Percentiles rank a stretch among this genome's conserved stretches.
Evolutionary conservation across 2,797 vertebrate species (phyloP).

Genomic region (Pangasius macronema): DNA sequence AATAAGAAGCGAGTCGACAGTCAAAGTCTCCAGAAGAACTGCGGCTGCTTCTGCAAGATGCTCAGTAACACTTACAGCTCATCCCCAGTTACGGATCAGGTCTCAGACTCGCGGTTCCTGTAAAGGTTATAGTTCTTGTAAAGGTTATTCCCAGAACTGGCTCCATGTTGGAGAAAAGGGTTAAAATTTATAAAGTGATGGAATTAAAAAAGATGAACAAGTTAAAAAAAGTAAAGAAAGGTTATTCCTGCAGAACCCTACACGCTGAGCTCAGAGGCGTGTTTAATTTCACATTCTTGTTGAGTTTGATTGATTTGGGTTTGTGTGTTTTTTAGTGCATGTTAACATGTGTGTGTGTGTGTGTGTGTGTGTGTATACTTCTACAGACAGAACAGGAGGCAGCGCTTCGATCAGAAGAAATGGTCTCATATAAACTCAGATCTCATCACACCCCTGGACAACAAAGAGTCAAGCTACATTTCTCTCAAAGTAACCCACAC

Average conservation of each 20-base stretch:
- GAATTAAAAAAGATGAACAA: background rate
- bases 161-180: background rate
- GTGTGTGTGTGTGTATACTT: slow-evolving; percentile 17
- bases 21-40: no score
- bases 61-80: no score
- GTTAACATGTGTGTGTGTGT: background rate
- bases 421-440: slow-evolving; percentile 90
- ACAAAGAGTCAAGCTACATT: slow-evolving; percentile 78
- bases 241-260: background rate
- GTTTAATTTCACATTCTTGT: background rate
- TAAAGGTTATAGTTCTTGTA: background rate
- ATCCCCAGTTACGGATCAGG: background rate
- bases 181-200: background rate
- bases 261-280: background rate
- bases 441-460: slow-evolving; percentile 84
- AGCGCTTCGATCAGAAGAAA: slow-evolving; percentile 81
- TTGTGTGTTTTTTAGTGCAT: background rate
- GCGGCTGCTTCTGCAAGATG: no score
- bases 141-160: background rate
- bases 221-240: background rate
- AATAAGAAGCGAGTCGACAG: no score
- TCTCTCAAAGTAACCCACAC: slow-evolving; percentile 82
- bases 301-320: background rate
- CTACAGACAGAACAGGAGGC: slow-evolving; percentile 86
- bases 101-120: background rate